Conservation (phyloP, 2,888 invertebrate species). For the Drosophila melanocephala region DNA sequence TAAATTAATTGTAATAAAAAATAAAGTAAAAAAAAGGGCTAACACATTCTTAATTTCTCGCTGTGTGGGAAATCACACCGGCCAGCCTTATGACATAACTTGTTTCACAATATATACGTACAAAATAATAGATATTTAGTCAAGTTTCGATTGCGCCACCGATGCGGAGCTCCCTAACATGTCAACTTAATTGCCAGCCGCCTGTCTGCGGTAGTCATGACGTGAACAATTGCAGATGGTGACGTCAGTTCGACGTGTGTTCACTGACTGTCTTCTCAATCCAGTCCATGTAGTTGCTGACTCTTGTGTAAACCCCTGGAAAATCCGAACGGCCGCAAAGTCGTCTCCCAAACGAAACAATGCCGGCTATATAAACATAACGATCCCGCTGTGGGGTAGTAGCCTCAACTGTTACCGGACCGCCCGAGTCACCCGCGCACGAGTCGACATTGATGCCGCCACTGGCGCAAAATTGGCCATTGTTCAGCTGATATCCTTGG, state of each 20-base stretch:
- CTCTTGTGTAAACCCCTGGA: constrained; percentile 63
- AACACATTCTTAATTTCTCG: neutral
- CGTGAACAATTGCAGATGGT: neutral
- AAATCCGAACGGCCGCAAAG: constrained; percentile 46
- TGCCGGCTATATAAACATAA: constrained; percentile 57
- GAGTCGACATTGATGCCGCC: constrained; percentile 78
- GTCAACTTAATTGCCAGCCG: neutral
- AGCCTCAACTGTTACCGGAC: constrained; percentile 85
- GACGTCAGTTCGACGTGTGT: neutral
- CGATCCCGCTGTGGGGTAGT: constrained; percentile 30
- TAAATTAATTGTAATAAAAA: neutral
- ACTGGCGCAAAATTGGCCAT: constrained; percentile 58
- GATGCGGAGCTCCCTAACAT: neutral
- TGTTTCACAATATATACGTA: neutral
- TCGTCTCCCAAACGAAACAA: constrained; percentile 56
- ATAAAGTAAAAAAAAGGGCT: neutral
- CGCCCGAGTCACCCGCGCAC: constrained; percentile 88
- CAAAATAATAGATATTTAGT: neutral
- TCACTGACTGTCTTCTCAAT: constrained; percentile 36
- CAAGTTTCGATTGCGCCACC: neutral
- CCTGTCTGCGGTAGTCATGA: neutral
- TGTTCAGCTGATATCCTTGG: constrained; percentile 5
- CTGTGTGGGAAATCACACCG: neutral
- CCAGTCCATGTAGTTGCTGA: constrained; percentile 60
- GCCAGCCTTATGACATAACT: neutral